Conservation (phyloP, 2,113 vertebrate genomes). For the Pantherophis guttatus region DNA sequence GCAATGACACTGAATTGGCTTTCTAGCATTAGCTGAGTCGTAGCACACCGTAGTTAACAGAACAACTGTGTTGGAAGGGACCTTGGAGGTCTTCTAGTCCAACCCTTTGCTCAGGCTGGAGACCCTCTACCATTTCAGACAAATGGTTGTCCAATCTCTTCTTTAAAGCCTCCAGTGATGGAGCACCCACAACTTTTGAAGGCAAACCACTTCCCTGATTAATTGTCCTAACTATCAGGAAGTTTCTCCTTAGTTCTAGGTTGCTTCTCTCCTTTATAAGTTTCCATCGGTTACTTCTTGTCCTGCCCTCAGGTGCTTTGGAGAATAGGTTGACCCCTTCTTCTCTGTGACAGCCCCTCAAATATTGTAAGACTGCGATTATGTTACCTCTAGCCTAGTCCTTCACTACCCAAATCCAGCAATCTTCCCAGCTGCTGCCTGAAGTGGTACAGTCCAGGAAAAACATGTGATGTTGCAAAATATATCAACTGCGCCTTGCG, state of each 20-base stretch:
- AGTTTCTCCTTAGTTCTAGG: neutral
- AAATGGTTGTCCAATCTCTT: neutral
- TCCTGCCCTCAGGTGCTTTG: neutral
- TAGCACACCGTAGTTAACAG: neutral
- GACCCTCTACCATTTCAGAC: neutral
- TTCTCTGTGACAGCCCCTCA: neutral
- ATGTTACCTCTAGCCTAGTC: neutral
- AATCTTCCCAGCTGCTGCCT: neutral
- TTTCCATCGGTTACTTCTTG: neutral
- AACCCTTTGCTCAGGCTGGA: neutral
- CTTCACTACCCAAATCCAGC: neutral
- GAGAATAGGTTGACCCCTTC: neutral
- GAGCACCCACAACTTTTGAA: neutral
- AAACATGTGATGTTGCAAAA: neutral
- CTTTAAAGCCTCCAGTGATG: neutral
- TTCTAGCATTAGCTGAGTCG: neutral
- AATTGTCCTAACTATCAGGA: neutral
- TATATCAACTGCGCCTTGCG: neutral
- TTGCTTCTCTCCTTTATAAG: neutral
- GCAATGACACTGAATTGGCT: neutral
- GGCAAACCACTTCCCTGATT: too few relatives aligned
- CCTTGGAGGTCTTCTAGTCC: neutral
- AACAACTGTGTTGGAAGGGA: neutral
- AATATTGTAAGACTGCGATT: neutral
- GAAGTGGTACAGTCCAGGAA: neutral